phyloP scores from a whole-genome alignment of 1,140 invertebrate genomes.

The Neodiprion virginianus region DNA sequence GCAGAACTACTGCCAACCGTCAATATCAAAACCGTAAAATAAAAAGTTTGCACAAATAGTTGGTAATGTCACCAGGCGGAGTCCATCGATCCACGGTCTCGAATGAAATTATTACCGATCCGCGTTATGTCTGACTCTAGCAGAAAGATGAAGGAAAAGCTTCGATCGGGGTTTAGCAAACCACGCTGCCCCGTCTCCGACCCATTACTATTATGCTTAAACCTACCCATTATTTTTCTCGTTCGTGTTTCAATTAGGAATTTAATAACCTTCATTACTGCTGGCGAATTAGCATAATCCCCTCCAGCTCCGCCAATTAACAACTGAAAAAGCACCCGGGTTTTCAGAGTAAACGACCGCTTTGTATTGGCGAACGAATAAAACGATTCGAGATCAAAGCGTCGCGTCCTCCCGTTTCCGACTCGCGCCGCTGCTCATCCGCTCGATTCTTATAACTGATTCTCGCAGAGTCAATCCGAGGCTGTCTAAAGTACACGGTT shows the following conservation, averaged over 20 bases:
- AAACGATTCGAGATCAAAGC: background rate
- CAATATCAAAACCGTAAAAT: no score
- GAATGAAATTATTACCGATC: background rate
- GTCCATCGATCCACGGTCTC: background rate
- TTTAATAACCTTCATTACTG: constrained; percentile 4
- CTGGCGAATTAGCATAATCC: background rate
- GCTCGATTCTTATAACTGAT: no score
- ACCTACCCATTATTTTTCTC: constrained; percentile 16
- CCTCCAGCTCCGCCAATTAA: background rate
- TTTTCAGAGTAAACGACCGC: background rate
- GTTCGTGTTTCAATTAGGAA: constrained; percentile 5
- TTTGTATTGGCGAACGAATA: background rate
- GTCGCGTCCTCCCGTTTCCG: background rate
- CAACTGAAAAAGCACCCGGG: background rate
- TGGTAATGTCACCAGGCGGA: background rate
- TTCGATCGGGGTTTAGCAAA: background rate
- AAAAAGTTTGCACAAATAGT: no score
- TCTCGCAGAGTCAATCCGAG: no score
- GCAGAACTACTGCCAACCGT: no score
- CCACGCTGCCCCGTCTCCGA: background rate
- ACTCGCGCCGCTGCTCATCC: background rate
- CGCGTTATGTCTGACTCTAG: constrained; percentile 40
- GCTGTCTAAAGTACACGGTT: no score
- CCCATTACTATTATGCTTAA: constrained; percentile 4
- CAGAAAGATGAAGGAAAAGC: constrained; percentile 31